Evolutionary conservation across 2,888 invertebrate genomes (phyloP).

Genomic region (Chrysotoxum bicinctum): DNA sequence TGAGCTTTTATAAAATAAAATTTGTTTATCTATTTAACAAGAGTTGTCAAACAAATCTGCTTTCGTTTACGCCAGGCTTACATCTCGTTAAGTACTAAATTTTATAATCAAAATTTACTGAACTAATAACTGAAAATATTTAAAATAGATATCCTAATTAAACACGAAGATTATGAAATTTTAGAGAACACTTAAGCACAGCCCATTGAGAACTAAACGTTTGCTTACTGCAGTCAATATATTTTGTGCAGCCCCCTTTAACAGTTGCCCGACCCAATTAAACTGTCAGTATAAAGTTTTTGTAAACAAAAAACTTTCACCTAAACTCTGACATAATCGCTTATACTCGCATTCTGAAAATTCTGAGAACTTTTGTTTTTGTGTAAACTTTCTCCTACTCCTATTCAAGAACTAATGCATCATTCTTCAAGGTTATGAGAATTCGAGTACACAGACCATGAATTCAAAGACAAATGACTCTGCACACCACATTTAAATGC

Average conservation of each 20-base stretch:
- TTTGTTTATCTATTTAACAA: no score
- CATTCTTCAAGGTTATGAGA: constrained; percentile 18
- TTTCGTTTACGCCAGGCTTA: no score
- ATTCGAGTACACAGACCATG: constrained; percentile 4
- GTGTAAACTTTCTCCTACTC: not conserved
- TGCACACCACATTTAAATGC: constrained; percentile 53
- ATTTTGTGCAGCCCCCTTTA: not conserved
- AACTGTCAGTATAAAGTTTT: constrained; percentile 25
- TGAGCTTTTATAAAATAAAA: no score
- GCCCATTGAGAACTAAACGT: not conserved
- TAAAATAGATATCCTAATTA: not conserved
- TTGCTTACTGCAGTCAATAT: not conserved
- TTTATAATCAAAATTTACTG: no score
- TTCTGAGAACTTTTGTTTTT: constrained; percentile 13
- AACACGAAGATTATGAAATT: not conserved
- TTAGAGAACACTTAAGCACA: not conserved
- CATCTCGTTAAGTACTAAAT: no score
- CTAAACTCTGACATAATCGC: constrained; percentile 33
- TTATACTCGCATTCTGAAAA: constrained; percentile 28
- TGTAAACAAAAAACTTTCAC: constrained; percentile 26
- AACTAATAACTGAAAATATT: not conserved
- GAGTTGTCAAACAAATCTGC: no score
- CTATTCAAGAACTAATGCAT: constrained; percentile 3
- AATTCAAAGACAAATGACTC: constrained; percentile 37
- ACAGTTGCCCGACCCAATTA: not conserved